Evolutionary conservation across 1,140 invertebrate species (phyloP).

Genomic region (Heliothis subflexa): DNA sequence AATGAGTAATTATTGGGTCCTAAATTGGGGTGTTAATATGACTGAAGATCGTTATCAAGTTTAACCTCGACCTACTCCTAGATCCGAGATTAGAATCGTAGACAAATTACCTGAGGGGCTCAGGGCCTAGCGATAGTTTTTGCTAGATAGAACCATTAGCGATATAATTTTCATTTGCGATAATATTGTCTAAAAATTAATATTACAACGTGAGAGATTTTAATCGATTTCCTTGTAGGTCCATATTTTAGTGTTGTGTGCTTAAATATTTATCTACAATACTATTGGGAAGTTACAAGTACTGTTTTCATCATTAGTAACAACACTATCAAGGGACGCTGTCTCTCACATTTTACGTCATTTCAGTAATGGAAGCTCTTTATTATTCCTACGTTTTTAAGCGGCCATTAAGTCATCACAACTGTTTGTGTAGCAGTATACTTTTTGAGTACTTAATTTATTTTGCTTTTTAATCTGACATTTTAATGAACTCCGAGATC

Average conservation of each 20-base stretch:
- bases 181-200: too few relatives aligned
- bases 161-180: too few relatives aligned
- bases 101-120: too few relatives aligned
- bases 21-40: neutral
- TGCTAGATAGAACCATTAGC: too few relatives aligned
- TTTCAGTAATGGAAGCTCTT: constrained; percentile 39
- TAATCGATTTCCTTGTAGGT: too few relatives aligned
- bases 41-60: neutral
- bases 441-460: constrained; percentile 25
- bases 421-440: constrained; percentile 20
- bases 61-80: neutral
- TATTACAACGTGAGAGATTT: too few relatives aligned
- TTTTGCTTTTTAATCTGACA: constrained; percentile 19
- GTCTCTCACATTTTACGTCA: constrained; percentile 41
- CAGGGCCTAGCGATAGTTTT: too few relatives aligned
- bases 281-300: neutral
- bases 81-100: too few relatives aligned
- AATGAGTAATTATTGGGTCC: too few relatives aligned
- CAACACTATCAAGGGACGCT: constrained; percentile 25
- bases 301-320: constrained; percentile 53
- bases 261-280: too few relatives aligned
- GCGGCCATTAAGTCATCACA: constrained; percentile 36
- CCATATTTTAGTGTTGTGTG: too few relatives aligned
- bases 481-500: constrained; percentile 6
- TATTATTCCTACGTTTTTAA: constrained; percentile 44